These are phyloP conservation scores for Entelurus aequoreus DNA, from an alignment of 2,113 vertebrate genomes.

Conservation along the genomic window DNA sequence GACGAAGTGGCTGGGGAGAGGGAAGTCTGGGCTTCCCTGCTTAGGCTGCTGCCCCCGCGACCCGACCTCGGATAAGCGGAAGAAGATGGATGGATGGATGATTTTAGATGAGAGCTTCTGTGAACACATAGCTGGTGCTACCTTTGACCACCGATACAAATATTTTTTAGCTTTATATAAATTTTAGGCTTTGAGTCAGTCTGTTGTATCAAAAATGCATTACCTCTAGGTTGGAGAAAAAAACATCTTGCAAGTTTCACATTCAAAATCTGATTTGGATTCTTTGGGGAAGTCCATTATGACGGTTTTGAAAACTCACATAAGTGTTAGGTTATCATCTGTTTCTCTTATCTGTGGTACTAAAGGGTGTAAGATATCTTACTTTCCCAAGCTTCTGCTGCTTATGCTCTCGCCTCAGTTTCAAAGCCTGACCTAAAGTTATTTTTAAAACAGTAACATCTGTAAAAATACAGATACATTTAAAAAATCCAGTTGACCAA, in stretches of 20 bases:
- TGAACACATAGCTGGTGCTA: background rate
- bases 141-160: slow-evolving; percentile 9
- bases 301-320: slow-evolving; percentile 28
- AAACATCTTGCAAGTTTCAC: too few relatives aligned
- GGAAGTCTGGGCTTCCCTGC: too few relatives aligned
- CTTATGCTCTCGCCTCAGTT: slow-evolving; percentile 24
- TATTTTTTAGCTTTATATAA: background rate
- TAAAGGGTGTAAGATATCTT: slow-evolving; percentile 39
- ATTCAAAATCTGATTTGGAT: slow-evolving; percentile 3
- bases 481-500: too few relatives aligned
- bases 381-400: slow-evolving; percentile 27
- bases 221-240: slow-evolving; percentile 2
- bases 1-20: too few relatives aligned
- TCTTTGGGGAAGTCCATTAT: slow-evolving; percentile 8
- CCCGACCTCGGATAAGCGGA: too few relatives aligned
- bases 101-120: background rate
- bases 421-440: slow-evolving; percentile 26
- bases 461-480: background rate
- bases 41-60: too few relatives aligned
- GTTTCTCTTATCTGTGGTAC: slow-evolving; percentile 34
- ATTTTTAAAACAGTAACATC: background rate
- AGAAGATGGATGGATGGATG: too few relatives aligned
- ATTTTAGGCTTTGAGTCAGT: slow-evolving; percentile 4
- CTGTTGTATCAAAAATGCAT: background rate
- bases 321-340: slow-evolving; percentile 32